phyloP scores from a whole-genome alignment of 2,888 invertebrate species.

The Eucera pruinosa region DNA sequence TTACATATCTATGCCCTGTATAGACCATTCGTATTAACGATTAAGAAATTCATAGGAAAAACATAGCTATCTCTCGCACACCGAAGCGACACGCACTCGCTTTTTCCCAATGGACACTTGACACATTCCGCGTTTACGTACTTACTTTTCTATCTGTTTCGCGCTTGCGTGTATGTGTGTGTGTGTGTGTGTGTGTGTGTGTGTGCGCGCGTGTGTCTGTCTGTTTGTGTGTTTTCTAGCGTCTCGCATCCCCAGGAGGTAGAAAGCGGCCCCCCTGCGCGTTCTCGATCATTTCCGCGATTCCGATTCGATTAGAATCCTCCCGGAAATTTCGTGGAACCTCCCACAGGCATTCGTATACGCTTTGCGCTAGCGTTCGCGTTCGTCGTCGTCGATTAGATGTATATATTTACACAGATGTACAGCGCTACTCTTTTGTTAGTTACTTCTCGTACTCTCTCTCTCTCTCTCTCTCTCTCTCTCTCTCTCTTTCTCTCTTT shows the following conservation, averaged over 20 bases:
- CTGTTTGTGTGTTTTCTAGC: neutral
- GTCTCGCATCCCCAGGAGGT: slow-evolving; percentile 5
- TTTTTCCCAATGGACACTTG: slow-evolving; percentile 31
- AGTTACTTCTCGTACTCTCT: too few relatives aligned
- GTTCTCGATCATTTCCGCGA: slow-evolving; percentile 54
- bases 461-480: too few relatives aligned
- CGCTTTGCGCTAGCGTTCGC: slow-evolving; percentile 42
- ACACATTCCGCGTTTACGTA: slow-evolving; percentile 2
- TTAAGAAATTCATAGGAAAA: slow-evolving; percentile 79
- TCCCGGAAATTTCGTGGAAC: neutral
- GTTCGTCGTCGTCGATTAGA: slow-evolving; percentile 42
- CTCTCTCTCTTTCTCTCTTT: too few relatives aligned
- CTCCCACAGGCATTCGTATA: slow-evolving; percentile 43
- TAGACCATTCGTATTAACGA: slow-evolving; percentile 81
- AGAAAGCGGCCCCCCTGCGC: slow-evolving; percentile 1
- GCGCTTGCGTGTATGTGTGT: too few relatives aligned
- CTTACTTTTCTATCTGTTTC: neutral
- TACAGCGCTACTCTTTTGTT: slow-evolving; percentile 50
- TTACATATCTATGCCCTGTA: slow-evolving; percentile 84
- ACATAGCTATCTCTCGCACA: slow-evolving; percentile 56
- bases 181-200: neutral
- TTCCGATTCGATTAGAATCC: slow-evolving; percentile 47
- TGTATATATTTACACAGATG: slow-evolving; percentile 66
- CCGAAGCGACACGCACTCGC: slow-evolving; percentile 52
- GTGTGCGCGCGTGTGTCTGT: neutral